These are phyloP conservation scores for Aromia moschata DNA, from an alignment of 2,888 invertebrate genomes.

Conservation along the genomic window DNA sequence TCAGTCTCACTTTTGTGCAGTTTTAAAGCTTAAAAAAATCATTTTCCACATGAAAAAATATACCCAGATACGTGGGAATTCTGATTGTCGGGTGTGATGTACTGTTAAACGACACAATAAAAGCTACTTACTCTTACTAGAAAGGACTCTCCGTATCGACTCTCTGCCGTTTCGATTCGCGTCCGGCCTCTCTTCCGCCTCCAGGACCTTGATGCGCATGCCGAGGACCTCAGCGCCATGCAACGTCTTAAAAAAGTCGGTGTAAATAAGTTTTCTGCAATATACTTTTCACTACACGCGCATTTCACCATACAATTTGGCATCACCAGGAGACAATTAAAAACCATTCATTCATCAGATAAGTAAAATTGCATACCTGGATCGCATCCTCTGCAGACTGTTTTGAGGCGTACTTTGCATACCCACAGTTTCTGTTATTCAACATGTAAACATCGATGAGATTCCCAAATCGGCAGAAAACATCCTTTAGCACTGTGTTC, in stretches of 20 bases:
- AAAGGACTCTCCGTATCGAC: slow-evolving; percentile 33
- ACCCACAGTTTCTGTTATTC: slow-evolving; percentile 90
- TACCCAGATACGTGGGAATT: too few relatives aligned
- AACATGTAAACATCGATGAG: slow-evolving; percentile 90
- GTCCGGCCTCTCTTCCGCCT: slow-evolving; percentile 77
- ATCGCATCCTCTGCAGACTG: slow-evolving; percentile 82
- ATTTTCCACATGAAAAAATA: too few relatives aligned
- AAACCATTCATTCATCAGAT: too few relatives aligned
- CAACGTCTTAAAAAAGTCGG: slow-evolving; percentile 63
- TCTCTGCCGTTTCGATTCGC: slow-evolving; percentile 42
- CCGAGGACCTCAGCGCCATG: slow-evolving; percentile 92
- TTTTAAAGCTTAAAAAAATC: too few relatives aligned
- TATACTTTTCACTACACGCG: too few relatives aligned
- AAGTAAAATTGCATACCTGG: slow-evolving; percentile 68
- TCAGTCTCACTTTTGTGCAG: too few relatives aligned
- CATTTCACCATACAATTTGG: too few relatives aligned
- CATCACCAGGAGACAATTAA: too few relatives aligned
- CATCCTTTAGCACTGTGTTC: slow-evolving; percentile 81
- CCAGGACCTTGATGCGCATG: slow-evolving; percentile 85
- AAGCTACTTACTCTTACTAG: slow-evolving; percentile 14
- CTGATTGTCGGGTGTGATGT: too few relatives aligned
- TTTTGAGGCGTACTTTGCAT: slow-evolving; percentile 83
- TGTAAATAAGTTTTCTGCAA: too few relatives aligned
- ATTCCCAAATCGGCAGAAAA: slow-evolving; percentile 90
- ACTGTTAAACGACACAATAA: too few relatives aligned